Conservation (phyloP, 2,888 invertebrate species). For the Drosophila robusta region DNA sequence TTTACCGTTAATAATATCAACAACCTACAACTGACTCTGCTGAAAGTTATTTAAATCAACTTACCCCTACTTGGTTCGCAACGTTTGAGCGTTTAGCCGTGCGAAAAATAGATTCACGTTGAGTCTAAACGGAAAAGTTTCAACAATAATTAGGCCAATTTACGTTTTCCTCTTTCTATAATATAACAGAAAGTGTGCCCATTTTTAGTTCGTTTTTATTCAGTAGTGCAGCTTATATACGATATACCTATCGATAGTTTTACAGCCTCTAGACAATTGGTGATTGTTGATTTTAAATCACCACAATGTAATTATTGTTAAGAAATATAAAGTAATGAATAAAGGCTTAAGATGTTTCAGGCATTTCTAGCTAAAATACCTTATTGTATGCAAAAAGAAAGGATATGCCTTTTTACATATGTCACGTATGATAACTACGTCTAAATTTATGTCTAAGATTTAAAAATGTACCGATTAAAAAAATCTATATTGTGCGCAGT, state of each 20-base stretch:
- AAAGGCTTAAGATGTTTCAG: no score
- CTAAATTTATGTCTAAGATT: no score
- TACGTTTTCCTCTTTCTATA: slow-evolving; percentile 43
- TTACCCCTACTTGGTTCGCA: slow-evolving; percentile 22
- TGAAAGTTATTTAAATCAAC: neutral
- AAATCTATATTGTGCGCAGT: no score
- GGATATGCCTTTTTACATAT: no score
- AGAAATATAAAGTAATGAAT: no score
- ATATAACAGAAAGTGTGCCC: slow-evolving; percentile 31
- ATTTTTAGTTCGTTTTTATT: neutral
- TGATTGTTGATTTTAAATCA: neutral
- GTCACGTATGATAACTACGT: no score
- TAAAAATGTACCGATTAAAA: no score
- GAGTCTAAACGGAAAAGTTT: slow-evolving; percentile 15
- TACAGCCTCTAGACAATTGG: neutral
- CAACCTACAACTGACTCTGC: neutral
- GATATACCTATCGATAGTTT: slow-evolving; percentile 23
- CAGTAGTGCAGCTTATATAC: neutral
- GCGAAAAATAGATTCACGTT: slow-evolving; percentile 16
- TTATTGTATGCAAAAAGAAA: no score
- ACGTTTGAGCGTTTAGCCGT: slow-evolving; percentile 1
- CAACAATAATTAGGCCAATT: slow-evolving; percentile 37
- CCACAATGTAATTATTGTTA: neutral
- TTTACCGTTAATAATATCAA: neutral
- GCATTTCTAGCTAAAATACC: no score